These are phyloP conservation scores for Bradypodion ventrale DNA, from an alignment of 2,797 vertebrate genomes.

Conservation along the genomic window DNA sequence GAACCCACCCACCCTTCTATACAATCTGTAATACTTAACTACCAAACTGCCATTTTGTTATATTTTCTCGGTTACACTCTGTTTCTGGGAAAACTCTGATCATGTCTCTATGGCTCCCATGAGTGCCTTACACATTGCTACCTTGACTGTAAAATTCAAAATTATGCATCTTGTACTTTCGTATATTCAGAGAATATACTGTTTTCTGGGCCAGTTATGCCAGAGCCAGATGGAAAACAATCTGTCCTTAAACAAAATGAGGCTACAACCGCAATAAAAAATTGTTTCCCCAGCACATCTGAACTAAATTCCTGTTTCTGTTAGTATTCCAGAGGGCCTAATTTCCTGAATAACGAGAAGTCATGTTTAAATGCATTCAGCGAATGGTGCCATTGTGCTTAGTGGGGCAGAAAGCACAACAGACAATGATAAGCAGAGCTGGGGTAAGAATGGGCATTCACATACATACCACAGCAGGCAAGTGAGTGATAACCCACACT, in stretches of 20 bases:
- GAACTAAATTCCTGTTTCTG: not conserved
- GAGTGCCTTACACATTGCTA: not conserved
- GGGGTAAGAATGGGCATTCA: too few species aligned
- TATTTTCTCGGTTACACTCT: not conserved
- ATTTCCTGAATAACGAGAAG: not conserved
- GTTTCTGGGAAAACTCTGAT: not conserved
- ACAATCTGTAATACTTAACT: not conserved
- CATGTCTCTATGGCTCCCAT: not conserved
- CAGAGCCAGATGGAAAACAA: not conserved
- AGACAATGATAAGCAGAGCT: too few species aligned
- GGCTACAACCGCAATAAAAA: not conserved
- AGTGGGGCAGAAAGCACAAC: too few species aligned
- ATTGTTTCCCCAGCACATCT: not conserved
- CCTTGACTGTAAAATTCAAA: not conserved
- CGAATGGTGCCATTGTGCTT: too few species aligned
- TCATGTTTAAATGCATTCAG: not conserved
- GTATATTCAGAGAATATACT: not conserved
- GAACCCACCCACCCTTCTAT: not conserved
- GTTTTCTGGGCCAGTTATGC: not conserved
- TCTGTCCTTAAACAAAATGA: not conserved
- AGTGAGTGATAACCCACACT: too few species aligned
- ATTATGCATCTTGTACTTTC: not conserved
- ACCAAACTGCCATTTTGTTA: not conserved
- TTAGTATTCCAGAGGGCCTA: not conserved
- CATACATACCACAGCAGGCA: too few species aligned